Conservation (phyloP, 2,888 invertebrate genomes). For the Epinotia nisella region DNA sequence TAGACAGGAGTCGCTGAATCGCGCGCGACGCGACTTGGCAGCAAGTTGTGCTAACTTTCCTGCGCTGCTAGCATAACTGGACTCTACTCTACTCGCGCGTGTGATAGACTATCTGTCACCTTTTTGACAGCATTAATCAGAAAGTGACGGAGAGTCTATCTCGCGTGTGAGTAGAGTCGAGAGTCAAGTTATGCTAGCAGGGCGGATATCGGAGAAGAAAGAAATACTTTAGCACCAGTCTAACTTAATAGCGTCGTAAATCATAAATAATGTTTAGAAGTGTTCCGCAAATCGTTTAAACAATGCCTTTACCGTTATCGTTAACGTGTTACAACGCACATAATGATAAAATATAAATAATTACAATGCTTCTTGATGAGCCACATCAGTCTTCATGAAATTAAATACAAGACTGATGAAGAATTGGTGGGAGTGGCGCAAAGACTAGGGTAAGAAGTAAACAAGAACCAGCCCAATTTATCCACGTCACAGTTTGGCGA, state of each 20-base stretch:
- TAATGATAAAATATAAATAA: conserved; percentile 32
- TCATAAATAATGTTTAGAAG: conserved; percentile 18
- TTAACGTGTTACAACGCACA: conserved; percentile 8
- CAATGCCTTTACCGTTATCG: conserved; percentile 22
- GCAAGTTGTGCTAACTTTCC: no score
- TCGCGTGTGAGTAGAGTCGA: no score
- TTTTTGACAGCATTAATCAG: no score
- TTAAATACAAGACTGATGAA: conserved; percentile 18
- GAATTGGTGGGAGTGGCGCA: conserved; percentile 3
- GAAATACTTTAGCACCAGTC: neutral
- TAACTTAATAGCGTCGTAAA: conserved; percentile 10
- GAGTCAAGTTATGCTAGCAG: no score
- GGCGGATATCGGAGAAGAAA: no score
- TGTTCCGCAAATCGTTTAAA: conserved; percentile 20
- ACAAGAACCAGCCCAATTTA: neutral
- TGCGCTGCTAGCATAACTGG: no score
- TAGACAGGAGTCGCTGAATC: no score
- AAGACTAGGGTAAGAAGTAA: neutral
- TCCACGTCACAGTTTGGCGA: no score
- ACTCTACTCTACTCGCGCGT: no score
- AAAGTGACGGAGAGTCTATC: no score
- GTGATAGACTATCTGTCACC: no score
- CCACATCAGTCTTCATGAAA: conserved; percentile 22
- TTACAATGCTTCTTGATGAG: conserved; percentile 23
- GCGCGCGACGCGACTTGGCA: no score